Percentiles rank a stretch among this genome's conserved stretches.
These are phyloP conservation scores for Pyrrhosoma nymphula DNA, from an alignment of 2,888 invertebrate species.

Conservation along the genomic window DNA sequence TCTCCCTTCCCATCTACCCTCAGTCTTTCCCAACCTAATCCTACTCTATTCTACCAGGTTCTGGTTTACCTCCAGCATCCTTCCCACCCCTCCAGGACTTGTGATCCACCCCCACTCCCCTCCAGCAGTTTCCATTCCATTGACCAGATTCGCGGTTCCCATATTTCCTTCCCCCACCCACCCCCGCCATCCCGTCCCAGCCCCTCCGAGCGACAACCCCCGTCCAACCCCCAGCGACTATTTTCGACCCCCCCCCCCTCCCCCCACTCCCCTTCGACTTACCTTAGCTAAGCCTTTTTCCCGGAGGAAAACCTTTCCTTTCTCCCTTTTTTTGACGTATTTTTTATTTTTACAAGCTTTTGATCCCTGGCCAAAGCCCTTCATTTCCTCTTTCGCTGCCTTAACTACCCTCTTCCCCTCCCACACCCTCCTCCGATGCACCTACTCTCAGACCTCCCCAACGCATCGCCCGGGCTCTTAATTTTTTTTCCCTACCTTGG, in stretches of 20 bases:
- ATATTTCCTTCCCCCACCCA: not conserved
- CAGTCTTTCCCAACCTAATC: too few relatives aligned
- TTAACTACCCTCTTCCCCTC: not conserved
- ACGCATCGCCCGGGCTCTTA: not conserved
- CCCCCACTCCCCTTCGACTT: too few relatives aligned
- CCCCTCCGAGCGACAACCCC: not conserved
- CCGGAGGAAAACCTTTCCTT: not conserved
- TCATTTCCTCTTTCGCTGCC: conserved; percentile 13
- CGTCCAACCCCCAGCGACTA: not conserved
- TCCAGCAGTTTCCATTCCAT: not conserved
- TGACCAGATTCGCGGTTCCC: not conserved
- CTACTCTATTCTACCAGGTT: not conserved
- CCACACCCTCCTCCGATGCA: not conserved
- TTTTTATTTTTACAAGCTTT: conserved; percentile 62
- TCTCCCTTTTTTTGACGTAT: not conserved
- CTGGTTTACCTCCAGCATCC: not conserved
- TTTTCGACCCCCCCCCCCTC: not conserved
- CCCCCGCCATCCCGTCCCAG: not conserved
- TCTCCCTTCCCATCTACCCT: too few relatives aligned
- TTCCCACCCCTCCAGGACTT: not conserved
- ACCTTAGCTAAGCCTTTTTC: not conserved
- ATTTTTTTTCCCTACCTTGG: not conserved
- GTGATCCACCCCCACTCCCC: not conserved
- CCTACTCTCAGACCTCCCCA: not conserved
- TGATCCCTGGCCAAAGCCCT: conserved; percentile 62